Conservation (phyloP, 2,888 invertebrate genomes). For the Darwinula stevensoni region DNA sequence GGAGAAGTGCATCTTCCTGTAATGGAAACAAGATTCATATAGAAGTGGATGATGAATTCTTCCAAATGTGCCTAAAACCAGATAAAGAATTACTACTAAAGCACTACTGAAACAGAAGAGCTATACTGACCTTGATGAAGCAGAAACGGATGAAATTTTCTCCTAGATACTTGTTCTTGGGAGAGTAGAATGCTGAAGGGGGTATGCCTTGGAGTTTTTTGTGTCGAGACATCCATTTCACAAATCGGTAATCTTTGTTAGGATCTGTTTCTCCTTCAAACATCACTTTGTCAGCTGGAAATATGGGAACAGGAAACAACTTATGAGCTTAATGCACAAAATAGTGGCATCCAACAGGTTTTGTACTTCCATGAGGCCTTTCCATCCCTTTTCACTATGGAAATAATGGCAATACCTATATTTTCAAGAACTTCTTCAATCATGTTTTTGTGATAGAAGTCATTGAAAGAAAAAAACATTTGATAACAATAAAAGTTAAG, state of each 20-base stretch:
- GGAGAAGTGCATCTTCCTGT: not conserved
- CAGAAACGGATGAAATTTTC: constrained; percentile 72
- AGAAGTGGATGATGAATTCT: too few species aligned
- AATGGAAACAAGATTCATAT: not conserved
- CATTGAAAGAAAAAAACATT: too few species aligned
- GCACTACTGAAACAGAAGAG: too few species aligned
- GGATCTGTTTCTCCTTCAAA: constrained; percentile 23
- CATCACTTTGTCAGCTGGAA: constrained; percentile 30
- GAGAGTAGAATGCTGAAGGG: constrained; percentile 68
- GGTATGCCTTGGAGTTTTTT: constrained; percentile 79
- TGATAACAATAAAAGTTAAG: too few species aligned
- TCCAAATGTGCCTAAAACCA: too few species aligned
- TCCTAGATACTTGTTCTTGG: constrained; percentile 40
- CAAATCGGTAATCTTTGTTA: constrained; percentile 52
- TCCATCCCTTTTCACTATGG: too few species aligned
- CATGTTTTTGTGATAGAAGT: too few species aligned
- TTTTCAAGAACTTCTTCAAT: too few species aligned
- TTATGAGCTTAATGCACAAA: too few species aligned
- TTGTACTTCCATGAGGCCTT: not conserved
- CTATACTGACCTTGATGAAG: constrained; percentile 46
- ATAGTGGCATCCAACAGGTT: not conserved
- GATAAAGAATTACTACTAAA: not conserved
- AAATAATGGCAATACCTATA: too few species aligned
- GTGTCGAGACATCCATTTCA: constrained; percentile 81
- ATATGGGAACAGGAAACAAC: constrained; percentile 8